A percentile compares a stretch with the other conserved stretches of the same genome.
Conservation (phyloP, 1,140 invertebrate species). For the Ganaspis sp. region DNA sequence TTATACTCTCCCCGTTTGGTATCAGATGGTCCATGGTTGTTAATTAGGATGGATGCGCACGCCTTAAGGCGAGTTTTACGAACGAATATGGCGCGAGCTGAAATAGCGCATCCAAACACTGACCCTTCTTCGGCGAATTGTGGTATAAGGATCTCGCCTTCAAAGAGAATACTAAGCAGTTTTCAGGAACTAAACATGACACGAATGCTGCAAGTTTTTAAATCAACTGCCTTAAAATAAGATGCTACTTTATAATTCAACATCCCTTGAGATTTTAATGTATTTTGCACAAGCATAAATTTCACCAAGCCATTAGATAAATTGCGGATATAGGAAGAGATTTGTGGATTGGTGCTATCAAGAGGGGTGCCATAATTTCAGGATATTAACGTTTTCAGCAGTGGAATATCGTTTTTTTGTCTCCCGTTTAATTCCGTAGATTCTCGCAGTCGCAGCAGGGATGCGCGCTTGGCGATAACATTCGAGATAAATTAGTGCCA, state of each 20-base stretch:
- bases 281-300: not conserved
- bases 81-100: constrained; percentile 70
- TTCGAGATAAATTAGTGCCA: constrained; percentile 52
- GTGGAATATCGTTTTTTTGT: not conserved
- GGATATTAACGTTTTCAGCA: constrained; percentile 15
- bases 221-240: not conserved
- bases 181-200: constrained; percentile 13
- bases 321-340: not conserved
- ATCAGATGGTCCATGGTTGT: constrained; percentile 74
- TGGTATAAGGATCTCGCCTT: constrained; percentile 19
- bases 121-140: constrained; percentile 53
- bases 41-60: constrained; percentile 76
- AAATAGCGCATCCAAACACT: constrained; percentile 61
- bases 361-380: not conserved
- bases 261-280: not conserved
- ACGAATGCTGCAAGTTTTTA: not conserved
- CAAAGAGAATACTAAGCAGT: constrained; percentile 18
- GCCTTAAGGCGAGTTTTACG: constrained; percentile 74
- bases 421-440: constrained; percentile 14
- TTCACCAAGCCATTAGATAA: not conserved
- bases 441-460: constrained; percentile 15
- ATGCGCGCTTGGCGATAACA: constrained; percentile 13
- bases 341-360: not conserved
- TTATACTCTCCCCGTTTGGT: constrained; percentile 67
- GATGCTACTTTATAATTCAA: constrained; percentile 10